A percentile compares a stretch with the other conserved stretches of the same genome.
Evolutionary conservation across 2,797 vertebrate genomes (phyloP).

Genomic region (Syngnathus acus): DNA sequence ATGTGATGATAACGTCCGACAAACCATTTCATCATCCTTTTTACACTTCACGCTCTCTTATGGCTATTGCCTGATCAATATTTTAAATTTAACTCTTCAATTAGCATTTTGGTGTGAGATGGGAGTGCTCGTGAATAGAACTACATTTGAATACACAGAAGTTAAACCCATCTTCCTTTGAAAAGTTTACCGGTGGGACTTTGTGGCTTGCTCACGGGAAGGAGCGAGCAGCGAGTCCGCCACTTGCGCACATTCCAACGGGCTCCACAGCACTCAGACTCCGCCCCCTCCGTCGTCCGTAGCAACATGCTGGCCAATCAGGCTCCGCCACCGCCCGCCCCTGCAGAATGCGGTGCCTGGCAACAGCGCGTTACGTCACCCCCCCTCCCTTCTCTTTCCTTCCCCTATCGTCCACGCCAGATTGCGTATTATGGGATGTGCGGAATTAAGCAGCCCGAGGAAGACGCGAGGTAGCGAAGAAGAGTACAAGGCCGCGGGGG

Average conservation of each 20-base stretch:
- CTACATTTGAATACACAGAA: not conserved
- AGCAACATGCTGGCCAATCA: not conserved
- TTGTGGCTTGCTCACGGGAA: not conserved
- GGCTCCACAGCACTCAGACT: not conserved
- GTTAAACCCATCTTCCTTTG: not conserved
- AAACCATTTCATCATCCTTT: not conserved
- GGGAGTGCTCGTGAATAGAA: not conserved
- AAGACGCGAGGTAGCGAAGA: slow-evolving; percentile 53
- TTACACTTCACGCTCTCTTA: not conserved
- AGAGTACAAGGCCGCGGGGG: slow-evolving; percentile 25
- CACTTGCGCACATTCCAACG: not conserved
- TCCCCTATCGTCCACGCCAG: slow-evolving; percentile 44
- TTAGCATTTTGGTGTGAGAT: not conserved
- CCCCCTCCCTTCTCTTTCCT: slow-evolving; percentile 28
- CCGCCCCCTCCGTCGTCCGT: not conserved
- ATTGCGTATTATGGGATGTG: slow-evolving; percentile 93
- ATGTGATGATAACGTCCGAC: not conserved
- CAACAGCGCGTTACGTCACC: slow-evolving; percentile 66
- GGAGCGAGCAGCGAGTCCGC: not conserved
- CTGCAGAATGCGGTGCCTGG: slow-evolving; percentile 67
- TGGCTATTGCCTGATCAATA: not conserved
- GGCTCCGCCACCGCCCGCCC: not conserved
- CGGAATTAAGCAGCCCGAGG: slow-evolving; percentile 59
- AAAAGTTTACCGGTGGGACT: not conserved
- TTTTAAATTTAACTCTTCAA: not conserved